A percentile compares a stretch with the other conserved stretches of the same genome.
phyloP scores from a whole-genome alignment of 2,888 invertebrate species.

The Pollenia amentaria region DNA sequence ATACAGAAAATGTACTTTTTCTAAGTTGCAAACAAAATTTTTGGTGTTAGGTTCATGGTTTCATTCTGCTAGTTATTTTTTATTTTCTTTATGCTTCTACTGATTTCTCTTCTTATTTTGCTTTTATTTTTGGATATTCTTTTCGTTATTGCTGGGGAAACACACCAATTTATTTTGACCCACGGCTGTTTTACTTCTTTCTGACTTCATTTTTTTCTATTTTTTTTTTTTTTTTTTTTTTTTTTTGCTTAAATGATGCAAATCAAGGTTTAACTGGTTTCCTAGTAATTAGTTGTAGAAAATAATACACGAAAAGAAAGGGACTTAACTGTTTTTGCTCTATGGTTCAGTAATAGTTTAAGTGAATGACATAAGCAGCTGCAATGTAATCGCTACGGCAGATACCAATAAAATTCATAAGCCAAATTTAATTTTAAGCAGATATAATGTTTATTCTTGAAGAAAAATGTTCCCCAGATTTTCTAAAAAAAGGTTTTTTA shows the following conservation, averaged over 20 bases:
- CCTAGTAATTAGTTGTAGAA: neutral
- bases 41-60: constrained; percentile 22
- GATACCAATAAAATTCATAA: too few species aligned
- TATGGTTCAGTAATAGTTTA: too few species aligned
- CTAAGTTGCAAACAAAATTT: constrained; percentile 27
- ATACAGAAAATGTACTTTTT: neutral
- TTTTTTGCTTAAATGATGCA: neutral
- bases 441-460: too few species aligned
- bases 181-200: neutral
- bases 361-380: too few species aligned
- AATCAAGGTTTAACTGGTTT: neutral
- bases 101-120: neutral
- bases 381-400: too few species aligned
- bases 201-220: neutral
- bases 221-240: neutral
- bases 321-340: too few species aligned
- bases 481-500: too few species aligned
- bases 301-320: too few species aligned
- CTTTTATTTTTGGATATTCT: neutral
- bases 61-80: neutral
- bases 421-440: too few species aligned
- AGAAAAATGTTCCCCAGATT: too few species aligned
- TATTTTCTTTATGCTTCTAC: neutral
- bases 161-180: neutral
- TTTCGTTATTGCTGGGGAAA: neutral